A percentile compares a stretch with the other conserved stretches of the same genome.
These are phyloP conservation scores for Thereuonema tuberculata DNA, from an alignment of 1,140 invertebrate species.

Conservation along the genomic window DNA sequence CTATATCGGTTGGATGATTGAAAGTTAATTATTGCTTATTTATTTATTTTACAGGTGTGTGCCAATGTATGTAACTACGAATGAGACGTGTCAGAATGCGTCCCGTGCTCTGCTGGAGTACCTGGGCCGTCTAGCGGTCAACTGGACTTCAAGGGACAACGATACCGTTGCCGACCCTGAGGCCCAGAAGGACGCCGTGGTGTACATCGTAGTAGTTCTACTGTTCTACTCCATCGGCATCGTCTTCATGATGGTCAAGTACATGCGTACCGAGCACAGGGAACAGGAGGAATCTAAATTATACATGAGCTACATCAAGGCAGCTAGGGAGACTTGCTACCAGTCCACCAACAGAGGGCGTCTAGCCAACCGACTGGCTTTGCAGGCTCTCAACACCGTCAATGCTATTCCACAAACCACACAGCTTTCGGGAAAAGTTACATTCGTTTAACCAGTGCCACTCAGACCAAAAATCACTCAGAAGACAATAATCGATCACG, in stretches of 20 bases:
- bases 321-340: conserved; percentile 18
- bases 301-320: conserved; percentile 22
- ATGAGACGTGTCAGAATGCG: background rate
- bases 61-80: no score
- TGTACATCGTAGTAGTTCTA: conserved; percentile 26
- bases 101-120: background rate
- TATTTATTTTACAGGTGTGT: no score
- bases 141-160: background rate
- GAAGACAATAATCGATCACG: no score
- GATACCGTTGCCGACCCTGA: background rate
- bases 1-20: no score
- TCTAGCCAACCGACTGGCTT: conserved; percentile 22
- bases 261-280: conserved; percentile 23
- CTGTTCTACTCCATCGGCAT: conserved; percentile 26
- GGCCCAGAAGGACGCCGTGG: conserved; percentile 17
- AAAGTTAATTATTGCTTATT: no score
- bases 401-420: conserved; percentile 23
- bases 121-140: background rate
- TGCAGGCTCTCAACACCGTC: conserved; percentile 24
- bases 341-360: conserved; percentile 19
- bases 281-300: conserved; percentile 22
- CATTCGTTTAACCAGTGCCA: conserved; percentile 20
- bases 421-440: conserved; percentile 21
- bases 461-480: no score
- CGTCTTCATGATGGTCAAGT: conserved; percentile 25